Base-by-base conservation (phyloP, 2,797 vertebrate genomes). In the Coilia nasus region DNA sequence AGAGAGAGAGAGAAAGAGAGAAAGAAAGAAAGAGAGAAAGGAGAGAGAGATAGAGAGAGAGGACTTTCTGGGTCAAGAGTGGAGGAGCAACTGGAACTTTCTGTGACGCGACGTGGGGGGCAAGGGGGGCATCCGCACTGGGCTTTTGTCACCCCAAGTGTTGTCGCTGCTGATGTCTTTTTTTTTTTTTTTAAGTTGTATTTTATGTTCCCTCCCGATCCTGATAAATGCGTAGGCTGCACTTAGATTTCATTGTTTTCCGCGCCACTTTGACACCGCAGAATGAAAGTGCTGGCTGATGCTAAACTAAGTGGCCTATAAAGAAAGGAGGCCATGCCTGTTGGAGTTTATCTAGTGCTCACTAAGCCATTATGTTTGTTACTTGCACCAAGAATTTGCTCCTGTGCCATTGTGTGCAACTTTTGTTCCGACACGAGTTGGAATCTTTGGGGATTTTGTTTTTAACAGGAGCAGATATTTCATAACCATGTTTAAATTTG, bases 1-100 rank as follows among this genome's bases (percentile, higher is more conserved):
- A 75, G 67, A 35, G 59, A 47, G 82, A 88, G 83, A 17, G 64
- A 84, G 80, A 84, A 83, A 47, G 35, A 54, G 21, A 56, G 31
- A 23, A 28, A 64, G n/a, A 21, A 28, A 35, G 59, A 50, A 67
- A 88, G 10, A 17, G 67, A 84, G 78, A 83, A 85, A 41, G 35
- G 60, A 41, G 62, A 31, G 44, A 54, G 44, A 23, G 47, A 64
- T n/a, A n/a, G n/a, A 12, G 62, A 83, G 50, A 41, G 35, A 44
- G 54, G 31, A 44, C n/a, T 50, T 28, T 75, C 23, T 31, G 21
- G 83, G 50, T 21, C 46, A 50, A 71, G 62, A 71, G 60, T 57
- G 54, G 21, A 23, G 12, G 21, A 41, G 54, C 15, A 47, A 41
- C 54, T 0, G 46, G 81, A 54, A 57, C 35, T 78, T 41, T 41